These are phyloP conservation scores for Diplazon laetatorius DNA, from an alignment of 2,888 invertebrate species.

Conservation along the genomic window DNA sequence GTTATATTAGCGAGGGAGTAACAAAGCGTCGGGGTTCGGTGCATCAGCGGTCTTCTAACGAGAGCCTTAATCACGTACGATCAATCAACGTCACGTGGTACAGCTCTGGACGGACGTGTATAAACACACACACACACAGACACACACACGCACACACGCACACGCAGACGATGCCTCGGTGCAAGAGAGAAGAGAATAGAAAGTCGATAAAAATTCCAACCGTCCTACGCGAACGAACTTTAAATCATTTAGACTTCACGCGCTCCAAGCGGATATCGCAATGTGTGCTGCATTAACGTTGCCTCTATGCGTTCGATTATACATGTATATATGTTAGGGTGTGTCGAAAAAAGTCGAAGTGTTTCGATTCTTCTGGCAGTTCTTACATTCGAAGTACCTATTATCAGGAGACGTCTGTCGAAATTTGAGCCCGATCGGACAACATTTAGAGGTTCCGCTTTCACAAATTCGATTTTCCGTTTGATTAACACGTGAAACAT, in stretches of 20 bases:
- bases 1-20: constrained; percentile 38
- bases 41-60: constrained; percentile 47
- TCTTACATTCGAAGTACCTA: too few relatives aligned
- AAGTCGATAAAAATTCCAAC: constrained; percentile 60
- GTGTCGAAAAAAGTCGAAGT: too few relatives aligned
- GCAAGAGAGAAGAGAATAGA: constrained; percentile 40
- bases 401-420: too few relatives aligned
- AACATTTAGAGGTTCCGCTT: too few relatives aligned
- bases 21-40: constrained; percentile 17
- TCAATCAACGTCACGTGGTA: constrained; percentile 58
- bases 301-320: constrained; percentile 21
- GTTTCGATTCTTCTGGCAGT: too few relatives aligned
- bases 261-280: constrained; percentile 16
- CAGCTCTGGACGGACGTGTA: constrained; percentile 25
- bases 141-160: too few relatives aligned
- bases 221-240: constrained; percentile 30
- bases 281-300: constrained; percentile 37
- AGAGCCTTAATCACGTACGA: constrained; percentile 55
- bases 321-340: too few relatives aligned
- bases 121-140: too few relatives aligned
- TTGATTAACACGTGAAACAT: too few relatives aligned
- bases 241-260: constrained; percentile 23
- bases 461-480: too few relatives aligned
- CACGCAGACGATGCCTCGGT: too few relatives aligned
- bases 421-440: too few relatives aligned